phyloP scores from a whole-genome alignment of 2,113 vertebrate genomes.

The Neolamprologus sp. region DNA sequence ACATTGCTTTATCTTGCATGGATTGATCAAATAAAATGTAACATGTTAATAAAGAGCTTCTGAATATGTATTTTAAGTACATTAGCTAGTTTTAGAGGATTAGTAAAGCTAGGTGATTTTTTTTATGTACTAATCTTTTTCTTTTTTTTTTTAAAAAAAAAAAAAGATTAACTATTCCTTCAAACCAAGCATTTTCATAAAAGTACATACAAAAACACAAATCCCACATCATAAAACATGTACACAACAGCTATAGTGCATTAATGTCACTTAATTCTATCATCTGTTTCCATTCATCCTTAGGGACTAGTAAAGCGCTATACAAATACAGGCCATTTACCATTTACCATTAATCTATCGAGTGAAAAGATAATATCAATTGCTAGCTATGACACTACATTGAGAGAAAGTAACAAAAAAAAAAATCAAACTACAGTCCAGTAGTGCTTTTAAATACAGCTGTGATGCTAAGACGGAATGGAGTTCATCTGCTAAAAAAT shows the following conservation, averaged over 20 bases:
- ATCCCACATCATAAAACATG: background rate
- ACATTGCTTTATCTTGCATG: background rate
- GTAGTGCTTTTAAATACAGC: background rate
- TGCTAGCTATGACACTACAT: background rate
- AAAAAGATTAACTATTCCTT: background rate
- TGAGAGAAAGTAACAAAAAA: background rate
- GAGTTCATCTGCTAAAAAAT: background rate
- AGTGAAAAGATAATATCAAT: background rate
- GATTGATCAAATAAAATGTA: background rate
- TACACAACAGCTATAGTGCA: background rate
- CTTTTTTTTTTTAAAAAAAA: background rate
- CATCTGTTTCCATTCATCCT: background rate
- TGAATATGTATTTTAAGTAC: background rate
- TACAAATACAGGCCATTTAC: background rate
- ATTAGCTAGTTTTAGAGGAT: background rate
- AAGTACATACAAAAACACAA: background rate
- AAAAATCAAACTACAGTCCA: background rate
- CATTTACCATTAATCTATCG: background rate
- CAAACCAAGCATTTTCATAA: background rate
- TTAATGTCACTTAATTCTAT: background rate
- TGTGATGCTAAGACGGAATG: slow-evolving; percentile 1
- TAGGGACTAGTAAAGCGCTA: background rate
- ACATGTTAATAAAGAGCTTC: background rate
- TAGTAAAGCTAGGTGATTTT: background rate
- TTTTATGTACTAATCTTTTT: background rate